Evolutionary conservation across 2,888 invertebrate genomes (phyloP).

Genomic region (Drosophila emarginata): DNA sequence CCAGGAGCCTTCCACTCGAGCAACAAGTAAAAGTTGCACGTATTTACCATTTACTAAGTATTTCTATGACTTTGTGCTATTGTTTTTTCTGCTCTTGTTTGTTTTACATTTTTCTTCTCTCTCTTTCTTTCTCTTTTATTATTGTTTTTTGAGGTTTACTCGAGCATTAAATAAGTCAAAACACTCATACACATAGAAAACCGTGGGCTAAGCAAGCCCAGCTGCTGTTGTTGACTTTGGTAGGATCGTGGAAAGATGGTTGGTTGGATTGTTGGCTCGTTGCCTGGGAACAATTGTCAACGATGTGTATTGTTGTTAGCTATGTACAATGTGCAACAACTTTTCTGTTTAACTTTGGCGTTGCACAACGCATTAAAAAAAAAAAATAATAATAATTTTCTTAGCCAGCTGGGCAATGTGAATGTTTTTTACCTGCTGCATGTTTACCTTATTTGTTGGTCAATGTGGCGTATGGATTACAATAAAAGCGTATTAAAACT

Average conservation of each 20-base stretch:
- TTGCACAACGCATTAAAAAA: constrained; percentile 44
- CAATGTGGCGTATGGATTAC: constrained; percentile 12
- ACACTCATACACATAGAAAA: constrained; percentile 32
- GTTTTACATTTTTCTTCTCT: not conserved
- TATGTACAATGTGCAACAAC: constrained; percentile 62
- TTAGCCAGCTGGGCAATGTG: constrained; percentile 46
- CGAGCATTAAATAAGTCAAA: constrained; percentile 76
- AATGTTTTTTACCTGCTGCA: constrained; percentile 36
- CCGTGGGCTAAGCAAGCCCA: not conserved
- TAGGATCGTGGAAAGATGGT: not conserved
- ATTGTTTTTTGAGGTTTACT: constrained; percentile 66
- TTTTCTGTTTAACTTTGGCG: constrained; percentile 54
- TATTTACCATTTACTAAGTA: constrained; percentile 70
- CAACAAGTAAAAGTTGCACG: constrained; percentile 69
- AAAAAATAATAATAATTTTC: constrained; percentile 54
- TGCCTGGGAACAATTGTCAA: constrained; percentile 67
- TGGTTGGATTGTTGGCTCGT: constrained; percentile 16
- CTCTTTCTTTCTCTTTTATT: constrained; percentile 26
- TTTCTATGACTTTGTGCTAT: constrained; percentile 65
- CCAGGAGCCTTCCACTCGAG: constrained; percentile 32
- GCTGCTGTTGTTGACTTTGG: constrained; percentile 8
- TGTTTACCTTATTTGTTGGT: constrained; percentile 20
- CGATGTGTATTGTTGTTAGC: constrained; percentile 63
- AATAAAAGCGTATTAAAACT: constrained; percentile 3
- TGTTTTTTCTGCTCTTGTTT: constrained; percentile 48